Percentiles rank a stretch among this genome's conserved stretches.
Conservation (phyloP, 1,140 invertebrate genomes). For the Drosophila cardini region DNA sequence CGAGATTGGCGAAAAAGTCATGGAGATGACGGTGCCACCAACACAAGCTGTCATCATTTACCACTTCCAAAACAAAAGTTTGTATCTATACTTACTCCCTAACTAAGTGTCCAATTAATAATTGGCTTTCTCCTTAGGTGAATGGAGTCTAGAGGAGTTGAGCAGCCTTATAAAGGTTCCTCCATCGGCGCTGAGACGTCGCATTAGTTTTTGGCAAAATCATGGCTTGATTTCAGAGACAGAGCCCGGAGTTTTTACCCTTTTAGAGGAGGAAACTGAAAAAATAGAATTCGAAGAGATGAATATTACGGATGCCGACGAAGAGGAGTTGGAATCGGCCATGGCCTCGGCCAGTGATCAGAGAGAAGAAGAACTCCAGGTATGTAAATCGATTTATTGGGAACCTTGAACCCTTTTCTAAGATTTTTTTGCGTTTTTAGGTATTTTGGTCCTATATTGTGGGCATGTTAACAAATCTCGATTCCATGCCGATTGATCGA, state of each 20-base stretch:
- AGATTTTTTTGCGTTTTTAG: slow-evolving; percentile 41
- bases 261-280: slow-evolving; percentile 90
- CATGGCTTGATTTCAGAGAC: slow-evolving; percentile 93
- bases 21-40: slow-evolving; percentile 95
- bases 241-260: slow-evolving; percentile 89
- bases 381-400: slow-evolving; percentile 26
- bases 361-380: slow-evolving; percentile 95
- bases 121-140: slow-evolving; percentile 66
- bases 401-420: not conserved
- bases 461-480: slow-evolving; percentile 98
- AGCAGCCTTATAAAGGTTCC: slow-evolving; percentile 93
- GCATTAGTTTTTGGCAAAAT: slow-evolving; percentile 96
- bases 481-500: slow-evolving; percentile 95
- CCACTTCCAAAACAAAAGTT: slow-evolving; percentile 96
- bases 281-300: slow-evolving; percentile 85
- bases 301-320: slow-evolving; percentile 90
- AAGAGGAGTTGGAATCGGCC: slow-evolving; percentile 96
- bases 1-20: slow-evolving; percentile 92
- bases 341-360: slow-evolving; percentile 97
- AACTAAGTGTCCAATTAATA: not conserved
- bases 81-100: not conserved
- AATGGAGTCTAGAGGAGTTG: slow-evolving; percentile 94
- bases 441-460: slow-evolving; percentile 98
- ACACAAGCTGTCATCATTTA: slow-evolving; percentile 97
- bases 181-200: slow-evolving; percentile 91